Conservation (phyloP, 2,888 invertebrate genomes). For the Xestia xanthographa region DNA sequence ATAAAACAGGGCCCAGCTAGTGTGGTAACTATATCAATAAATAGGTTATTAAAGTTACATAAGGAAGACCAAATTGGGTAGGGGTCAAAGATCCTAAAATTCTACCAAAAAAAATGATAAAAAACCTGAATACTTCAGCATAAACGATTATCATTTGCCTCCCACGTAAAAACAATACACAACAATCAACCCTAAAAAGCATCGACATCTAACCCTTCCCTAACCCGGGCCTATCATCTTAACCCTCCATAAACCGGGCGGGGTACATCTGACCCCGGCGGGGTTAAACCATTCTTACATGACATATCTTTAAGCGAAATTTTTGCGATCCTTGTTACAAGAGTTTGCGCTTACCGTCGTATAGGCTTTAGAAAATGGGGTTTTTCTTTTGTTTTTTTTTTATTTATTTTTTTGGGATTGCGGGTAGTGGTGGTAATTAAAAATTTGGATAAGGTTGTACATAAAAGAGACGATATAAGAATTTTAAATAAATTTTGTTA, state of each 20-base stretch:
- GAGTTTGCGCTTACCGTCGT: constrained; percentile 70
- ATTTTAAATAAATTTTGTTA: not conserved
- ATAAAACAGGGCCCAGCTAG: not conserved
- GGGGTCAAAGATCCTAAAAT: not conserved
- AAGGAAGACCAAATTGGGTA: not conserved
- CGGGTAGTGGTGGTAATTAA: not conserved
- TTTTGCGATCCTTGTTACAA: constrained; percentile 61
- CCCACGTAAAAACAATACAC: constrained; percentile 50
- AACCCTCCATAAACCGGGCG: constrained; percentile 79
- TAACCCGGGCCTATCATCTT: constrained; percentile 75
- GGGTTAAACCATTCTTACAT: constrained; percentile 83
- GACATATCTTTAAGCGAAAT: constrained; percentile 76
- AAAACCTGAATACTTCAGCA: not conserved
- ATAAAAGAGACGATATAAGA: no score
- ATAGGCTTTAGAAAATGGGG: constrained; percentile 52
- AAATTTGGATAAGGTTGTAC: not conserved
- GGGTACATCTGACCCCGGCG: constrained; percentile 74
- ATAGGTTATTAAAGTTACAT: not conserved
- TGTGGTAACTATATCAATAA: not conserved
- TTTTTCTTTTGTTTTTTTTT: constrained; percentile 31
- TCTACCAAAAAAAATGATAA: not conserved
- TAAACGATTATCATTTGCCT: constrained; percentile 30
- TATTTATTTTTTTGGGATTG: not conserved
- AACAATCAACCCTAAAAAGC: constrained; percentile 61
- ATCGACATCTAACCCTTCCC: constrained; percentile 62